A percentile compares a stretch with the other conserved stretches of the same genome.
These are phyloP conservation scores for Pseudolaguvia tuberculata DNA, from an alignment of 2,113 vertebrate genomes.

Conservation along the genomic window DNA sequence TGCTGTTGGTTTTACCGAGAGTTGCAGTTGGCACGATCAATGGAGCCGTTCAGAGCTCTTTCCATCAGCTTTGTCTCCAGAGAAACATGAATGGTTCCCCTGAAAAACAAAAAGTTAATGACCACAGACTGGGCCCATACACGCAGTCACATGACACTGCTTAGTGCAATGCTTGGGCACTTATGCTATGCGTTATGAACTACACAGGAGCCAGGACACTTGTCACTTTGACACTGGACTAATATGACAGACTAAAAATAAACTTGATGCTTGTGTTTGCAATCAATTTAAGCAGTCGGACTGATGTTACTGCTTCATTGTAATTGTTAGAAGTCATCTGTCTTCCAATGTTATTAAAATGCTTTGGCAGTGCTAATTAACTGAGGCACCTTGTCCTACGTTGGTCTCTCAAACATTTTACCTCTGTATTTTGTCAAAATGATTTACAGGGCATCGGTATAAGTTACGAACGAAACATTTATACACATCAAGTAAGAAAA, in stretches of 20 bases:
- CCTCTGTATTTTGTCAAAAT: background rate
- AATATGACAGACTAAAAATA: constrained; percentile 12
- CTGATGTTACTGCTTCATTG: background rate
- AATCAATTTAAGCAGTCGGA: background rate
- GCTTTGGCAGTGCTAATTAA: background rate
- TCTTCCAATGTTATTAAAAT: background rate
- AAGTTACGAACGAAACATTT: constrained; percentile 3
- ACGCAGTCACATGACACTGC: constrained; percentile 39
- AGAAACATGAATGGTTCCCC: constrained; percentile 57
- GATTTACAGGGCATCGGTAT: background rate
- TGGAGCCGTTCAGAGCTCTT: constrained; percentile 58
- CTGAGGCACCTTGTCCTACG: background rate
- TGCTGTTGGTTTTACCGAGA: constrained; percentile 64
- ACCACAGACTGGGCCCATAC: constrained; percentile 50
- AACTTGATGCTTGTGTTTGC: background rate
- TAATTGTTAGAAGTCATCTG: background rate
- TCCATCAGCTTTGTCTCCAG: constrained; percentile 55
- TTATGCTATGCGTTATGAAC: constrained; percentile 29
- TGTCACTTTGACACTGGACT: constrained; percentile 13
- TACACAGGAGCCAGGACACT: constrained; percentile 24
- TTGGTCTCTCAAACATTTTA: background rate
- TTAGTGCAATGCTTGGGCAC: constrained; percentile 43
- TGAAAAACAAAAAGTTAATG: constrained; percentile 61
- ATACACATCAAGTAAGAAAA: constrained; percentile 9
- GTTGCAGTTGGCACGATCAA: constrained; percentile 57